Evolutionary conservation across 2,888 invertebrate species (phyloP).

Genomic region (Archips xylosteana): DNA sequence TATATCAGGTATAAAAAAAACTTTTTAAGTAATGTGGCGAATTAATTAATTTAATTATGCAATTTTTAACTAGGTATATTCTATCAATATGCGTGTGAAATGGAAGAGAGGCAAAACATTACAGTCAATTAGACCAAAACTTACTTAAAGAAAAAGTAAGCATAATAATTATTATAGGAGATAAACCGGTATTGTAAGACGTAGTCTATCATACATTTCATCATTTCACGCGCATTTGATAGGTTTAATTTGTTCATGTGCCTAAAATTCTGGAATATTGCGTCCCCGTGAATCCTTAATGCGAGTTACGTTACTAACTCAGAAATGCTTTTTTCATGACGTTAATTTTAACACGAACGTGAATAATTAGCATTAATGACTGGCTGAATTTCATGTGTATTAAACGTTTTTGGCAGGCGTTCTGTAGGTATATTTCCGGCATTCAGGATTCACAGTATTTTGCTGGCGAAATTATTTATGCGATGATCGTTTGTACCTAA

Average conservation of each 20-base stretch:
- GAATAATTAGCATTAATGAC: constrained; percentile 30
- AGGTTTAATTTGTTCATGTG: neutral
- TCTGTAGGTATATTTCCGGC: constrained; percentile 59
- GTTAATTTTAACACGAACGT: constrained; percentile 15
- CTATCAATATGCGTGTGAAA: constrained; percentile 18
- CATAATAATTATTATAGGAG: too few relatives aligned
- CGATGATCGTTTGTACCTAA: constrained; percentile 19
- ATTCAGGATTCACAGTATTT: constrained; percentile 81
- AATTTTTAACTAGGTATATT: neutral
- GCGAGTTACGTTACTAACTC: constrained; percentile 51
- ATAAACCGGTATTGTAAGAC: neutral
- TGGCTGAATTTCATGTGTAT: constrained; percentile 24
- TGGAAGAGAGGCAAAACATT: neutral
- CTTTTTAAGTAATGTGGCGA: constrained; percentile 47
- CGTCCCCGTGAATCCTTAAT: constrained; percentile 84
- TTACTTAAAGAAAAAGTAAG: too few relatives aligned
- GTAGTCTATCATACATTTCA: neutral
- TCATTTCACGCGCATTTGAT: constrained; percentile 16
- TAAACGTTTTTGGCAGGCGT: constrained; percentile 24
- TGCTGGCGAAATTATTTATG: constrained; percentile 63
- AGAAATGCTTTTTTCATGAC: constrained; percentile 22
- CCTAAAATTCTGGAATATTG: constrained; percentile 59
- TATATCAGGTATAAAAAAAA: constrained; percentile 50
- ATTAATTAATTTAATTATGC: constrained; percentile 45
- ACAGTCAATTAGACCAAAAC: neutral